Base-by-base conservation (phyloP, 2,113 vertebrate genomes). In the Athene cunicularia region DNA sequence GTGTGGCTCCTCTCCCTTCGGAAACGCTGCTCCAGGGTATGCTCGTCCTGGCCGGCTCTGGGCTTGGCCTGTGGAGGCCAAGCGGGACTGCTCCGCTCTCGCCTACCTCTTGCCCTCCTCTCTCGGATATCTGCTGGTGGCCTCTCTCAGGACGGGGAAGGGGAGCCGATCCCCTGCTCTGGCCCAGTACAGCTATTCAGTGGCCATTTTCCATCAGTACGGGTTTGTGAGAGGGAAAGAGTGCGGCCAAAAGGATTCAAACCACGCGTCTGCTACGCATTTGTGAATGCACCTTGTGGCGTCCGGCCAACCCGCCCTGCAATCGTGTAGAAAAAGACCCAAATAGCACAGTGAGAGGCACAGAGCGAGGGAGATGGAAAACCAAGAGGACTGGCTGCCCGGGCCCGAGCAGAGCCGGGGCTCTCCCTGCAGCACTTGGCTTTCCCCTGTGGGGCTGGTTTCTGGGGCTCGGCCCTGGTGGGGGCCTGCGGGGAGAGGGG, bases 61-160 rank as follows among this genome's bases (percentile, higher is more conserved):
- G 56, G 27, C 45, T 62, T 56, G 35, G 45, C 33, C 2, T 6
- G 11, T 12, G 35, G n/a, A 88, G 28, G 63, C 58, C 73, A 72
- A 75, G n/a, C 0, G 2, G 49, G 6, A 72, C 9, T 0, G 1
- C 30, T 66, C 33, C 0, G 4, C 27, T 80, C n/a, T 50, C 30
- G 2, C 49, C 53, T 58, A 3, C 33, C 55, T 43, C 33, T 22
- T 16, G 30, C 14, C 5, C 5, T 23, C 39, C 39, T 55, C n/a
- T 67, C 22, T 67, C 1, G 1, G 37, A 3, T 12, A 68, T 22
- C 8, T 1, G 2, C 33, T 15, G 32, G 6, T 1, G 1, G 67
- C 50, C 32, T 76, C 32, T 15, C 49, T 35, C 58, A 33, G 35
- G 16, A 27, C 8, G 63, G 50, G 47, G 24, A 86, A n/a, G 8